Evolutionary conservation across 2,113 vertebrate species (phyloP), one percentile per base, ranked within the genome.

Genomic region (Phalacrocorax pelagicus): DNA sequence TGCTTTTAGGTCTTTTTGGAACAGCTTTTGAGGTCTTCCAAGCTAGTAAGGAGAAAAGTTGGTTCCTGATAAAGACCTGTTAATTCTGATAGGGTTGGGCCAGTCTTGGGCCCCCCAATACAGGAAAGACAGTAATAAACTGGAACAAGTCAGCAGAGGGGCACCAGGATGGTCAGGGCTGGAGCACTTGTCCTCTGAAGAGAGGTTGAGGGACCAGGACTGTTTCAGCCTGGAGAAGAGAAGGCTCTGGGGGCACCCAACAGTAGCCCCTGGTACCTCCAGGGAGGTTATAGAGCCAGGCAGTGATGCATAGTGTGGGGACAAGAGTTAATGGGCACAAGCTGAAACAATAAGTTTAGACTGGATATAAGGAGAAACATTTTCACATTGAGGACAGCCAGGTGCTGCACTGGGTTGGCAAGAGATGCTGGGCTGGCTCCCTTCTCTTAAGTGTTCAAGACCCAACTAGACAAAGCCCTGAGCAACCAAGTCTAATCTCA

Each of bases 351-450:
- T 7, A 57, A 17, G 8, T 82, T 90, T 57, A 27, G 47, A 40
- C 61, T 26, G 12, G 23, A 7, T 49, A 9, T 62, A 18, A 81
- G 34, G 32, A 47, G 14, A 26, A 78, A 44, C 3, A 3, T 84
- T 84, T 65, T 55, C 12, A 19, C 14, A 15, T 6, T 19, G 59
- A 69, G 59, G n/a, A n/a, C 36, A 70, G 8, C 24, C n/a, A 59
- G 40, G n/a, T 0, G 0, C 55, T 88, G 34, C 16, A 2, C 0
- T 13, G 13, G 3, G 27, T 26, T 82, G 57, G 23, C 51, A 24
- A 58, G 62, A 71, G 51, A 30, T 52, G 12, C 4, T 57, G 23
- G 5, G 9, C 42, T 58, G 47, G 11, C 40, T 88, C 58, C 14
- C 0, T 34, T 77, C 11, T 46, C 27, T 61, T 30, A 44, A 36